Evolutionary conservation across 2,797 vertebrate genomes (phyloP).

Genomic region (Acomys russatus): DNA sequence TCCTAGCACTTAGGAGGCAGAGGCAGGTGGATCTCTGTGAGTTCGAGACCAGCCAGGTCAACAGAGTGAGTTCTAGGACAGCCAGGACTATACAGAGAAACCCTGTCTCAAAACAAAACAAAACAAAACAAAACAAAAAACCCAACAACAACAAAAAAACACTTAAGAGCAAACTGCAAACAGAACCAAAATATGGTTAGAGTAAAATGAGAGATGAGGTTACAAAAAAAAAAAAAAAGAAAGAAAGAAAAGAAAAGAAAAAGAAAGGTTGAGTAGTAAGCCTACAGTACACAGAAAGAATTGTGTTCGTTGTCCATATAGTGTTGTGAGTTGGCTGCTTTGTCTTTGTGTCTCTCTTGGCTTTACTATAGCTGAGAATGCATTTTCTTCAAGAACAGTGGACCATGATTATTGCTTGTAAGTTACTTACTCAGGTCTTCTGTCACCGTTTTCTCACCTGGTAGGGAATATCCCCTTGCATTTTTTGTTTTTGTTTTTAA

Average conservation of each 20-base stretch:
- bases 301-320: not conserved
- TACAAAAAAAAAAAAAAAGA: slow-evolving; percentile 3
- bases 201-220: not conserved
- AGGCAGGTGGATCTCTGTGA: no score
- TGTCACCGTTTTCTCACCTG: slow-evolving; percentile 31
- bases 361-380: not conserved
- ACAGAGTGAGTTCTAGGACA: no score
- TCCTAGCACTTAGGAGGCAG: not conserved
- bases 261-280: not conserved
- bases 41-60: no score
- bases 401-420: not conserved
- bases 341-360: not conserved
- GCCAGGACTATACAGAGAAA: not conserved
- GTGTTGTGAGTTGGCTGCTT: not conserved
- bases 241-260: not conserved
- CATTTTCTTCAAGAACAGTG: not conserved
- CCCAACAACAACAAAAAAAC: not conserved
- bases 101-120: not conserved
- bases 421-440: not conserved
- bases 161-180: not conserved
- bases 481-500: not conserved
- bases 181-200: not conserved
- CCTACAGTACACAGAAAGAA: not conserved
- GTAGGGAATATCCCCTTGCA: not conserved
- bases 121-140: not conserved